Evolutionary conservation across 2,797 vertebrate species (phyloP).

Genomic region (Microctenopoma lineatum): DNA sequence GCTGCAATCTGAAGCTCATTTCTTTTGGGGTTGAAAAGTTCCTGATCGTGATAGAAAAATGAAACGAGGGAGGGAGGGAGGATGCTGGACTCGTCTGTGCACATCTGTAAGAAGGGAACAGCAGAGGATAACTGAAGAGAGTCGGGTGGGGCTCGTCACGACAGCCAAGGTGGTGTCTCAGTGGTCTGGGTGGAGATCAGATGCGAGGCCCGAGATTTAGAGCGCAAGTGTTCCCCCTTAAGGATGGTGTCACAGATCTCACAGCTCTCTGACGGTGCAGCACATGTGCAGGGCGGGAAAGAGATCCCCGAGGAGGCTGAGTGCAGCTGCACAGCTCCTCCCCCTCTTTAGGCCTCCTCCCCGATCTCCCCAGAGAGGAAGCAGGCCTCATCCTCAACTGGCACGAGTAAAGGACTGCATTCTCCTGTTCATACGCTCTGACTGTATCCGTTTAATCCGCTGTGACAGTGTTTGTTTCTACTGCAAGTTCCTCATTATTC

Average conservation of each 20-base stretch:
- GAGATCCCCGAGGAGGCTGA: conserved; percentile 50
- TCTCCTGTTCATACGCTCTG: conserved; percentile 32
- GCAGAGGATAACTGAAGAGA: conserved; percentile 13
- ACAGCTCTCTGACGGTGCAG: conserved; percentile 35
- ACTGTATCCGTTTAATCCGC: conserved; percentile 47
- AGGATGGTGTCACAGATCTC: conserved; percentile 61
- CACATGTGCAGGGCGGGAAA: conserved; percentile 44
- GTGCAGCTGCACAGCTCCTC: conserved; percentile 59
- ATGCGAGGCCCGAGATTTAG: conserved; percentile 44
- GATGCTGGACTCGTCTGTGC: conserved; percentile 30
- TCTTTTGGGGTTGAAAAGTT: conserved; percentile 25
- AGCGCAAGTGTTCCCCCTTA: conserved; percentile 27
- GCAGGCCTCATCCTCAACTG: conserved; percentile 53
- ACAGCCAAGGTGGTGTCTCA: conserved; percentile 73
- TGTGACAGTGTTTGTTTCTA: conserved; percentile 59
- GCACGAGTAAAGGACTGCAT: conserved; percentile 32
- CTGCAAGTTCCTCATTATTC: conserved; percentile 21
- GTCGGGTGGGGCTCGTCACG: conserved; percentile 47
- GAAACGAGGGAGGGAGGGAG: neutral
- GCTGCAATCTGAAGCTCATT: neutral
- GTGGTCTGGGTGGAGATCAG: conserved; percentile 71
- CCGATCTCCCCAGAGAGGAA: conserved; percentile 47
- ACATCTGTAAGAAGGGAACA: conserved; percentile 57
- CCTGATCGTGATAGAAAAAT: neutral
- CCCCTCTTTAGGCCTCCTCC: conserved; percentile 39